Percentiles rank a stretch among this genome's conserved stretches.
Conservation (phyloP, 2,888 invertebrate species). For the Ormyrus labotus region DNA sequence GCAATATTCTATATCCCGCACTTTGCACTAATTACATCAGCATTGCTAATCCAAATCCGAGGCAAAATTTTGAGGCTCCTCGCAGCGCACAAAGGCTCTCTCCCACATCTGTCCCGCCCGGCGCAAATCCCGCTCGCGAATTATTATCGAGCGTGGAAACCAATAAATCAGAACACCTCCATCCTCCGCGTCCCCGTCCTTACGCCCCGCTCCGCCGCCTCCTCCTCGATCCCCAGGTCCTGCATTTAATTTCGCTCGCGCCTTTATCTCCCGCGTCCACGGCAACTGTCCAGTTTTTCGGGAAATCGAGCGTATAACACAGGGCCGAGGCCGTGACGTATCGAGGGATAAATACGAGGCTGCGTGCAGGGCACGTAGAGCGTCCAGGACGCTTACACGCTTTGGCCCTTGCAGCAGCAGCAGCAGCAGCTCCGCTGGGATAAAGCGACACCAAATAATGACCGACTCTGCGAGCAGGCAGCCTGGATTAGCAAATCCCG, state of each 20-base stretch:
- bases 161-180: slow-evolving; percentile 9
- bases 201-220: not conserved
- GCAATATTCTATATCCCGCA: not conserved
- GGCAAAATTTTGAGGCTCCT: not conserved
- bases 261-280: slow-evolving; percentile 10
- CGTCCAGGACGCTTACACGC: slow-evolving; percentile 57
- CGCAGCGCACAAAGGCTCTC: not conserved
- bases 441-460: slow-evolving; percentile 74
- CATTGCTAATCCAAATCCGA: slow-evolving; percentile 39
- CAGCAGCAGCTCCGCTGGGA: slow-evolving; percentile 57
- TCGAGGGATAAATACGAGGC: slow-evolving; percentile 65
- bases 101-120: slow-evolving; percentile 1
- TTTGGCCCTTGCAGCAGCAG: slow-evolving; percentile 59
- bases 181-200: not conserved
- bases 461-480: slow-evolving; percentile 64
- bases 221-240: slow-evolving; percentile 3
- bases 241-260: slow-evolving; percentile 31
- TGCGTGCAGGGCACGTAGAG: slow-evolving; percentile 1
- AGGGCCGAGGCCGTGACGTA: slow-evolving; percentile 61
- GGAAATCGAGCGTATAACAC: slow-evolving; percentile 2
- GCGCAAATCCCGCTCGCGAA: not conserved
- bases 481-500: slow-evolving; percentile 72
- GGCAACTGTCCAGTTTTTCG: slow-evolving; percentile 39
- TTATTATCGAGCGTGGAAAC: slow-evolving; percentile 4
- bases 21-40: slow-evolving; percentile 44